Base-by-base conservation (phyloP, 2,113 vertebrate species). In the Puntigrus tetrazona region DNA sequence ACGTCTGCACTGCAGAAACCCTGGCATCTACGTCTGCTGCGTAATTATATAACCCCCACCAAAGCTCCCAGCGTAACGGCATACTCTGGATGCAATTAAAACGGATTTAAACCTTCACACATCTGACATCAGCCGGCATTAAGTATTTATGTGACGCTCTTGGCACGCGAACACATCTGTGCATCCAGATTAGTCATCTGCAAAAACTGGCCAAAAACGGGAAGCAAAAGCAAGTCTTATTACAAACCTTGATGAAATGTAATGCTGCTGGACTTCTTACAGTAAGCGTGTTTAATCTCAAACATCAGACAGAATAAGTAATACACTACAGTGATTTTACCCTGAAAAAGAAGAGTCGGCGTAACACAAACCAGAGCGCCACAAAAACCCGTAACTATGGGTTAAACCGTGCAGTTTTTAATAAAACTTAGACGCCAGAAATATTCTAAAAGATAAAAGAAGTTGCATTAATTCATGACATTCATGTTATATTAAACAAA, bases 41-140 rank as follows among this genome's bases (percentile, higher is more conserved):
- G 47, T 70, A 87, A 83, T 77, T 81, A 83, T 82, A 82, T 13
- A 78, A 47, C 55, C 36, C 65, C 45, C 16, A 47, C 22, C 61
- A 78, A 85, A 78, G 55, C 52, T 36, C 63, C 38, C 25, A 77
- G 31, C 22, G 45, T 50, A 77, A 41, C 76, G 36, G 11, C 73
- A 69, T 47, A 65, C 75, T 83, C 76, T 70, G 84, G 38, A 31
- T 78, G 80, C 75, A 80, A 83, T 86, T 81, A 83, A 84, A 82
- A 43, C 41, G 47, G 45, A 57, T 73, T 77, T 65, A 74, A 79
- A 78, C 52, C 73, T 73, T 36, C 59, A 73, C 75, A 81, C 78
- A 86, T 84, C 65, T 55, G 45, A 84, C 74, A 81, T 74, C 65
- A 59, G 36, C 67, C 50, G n/a, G 27, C 50, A 45, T 16, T 31